Evolutionary conservation across 2,113 vertebrate genomes (phyloP), one percentile per base, ranked within the genome.

Genomic region (Osmerus mordax): DNA sequence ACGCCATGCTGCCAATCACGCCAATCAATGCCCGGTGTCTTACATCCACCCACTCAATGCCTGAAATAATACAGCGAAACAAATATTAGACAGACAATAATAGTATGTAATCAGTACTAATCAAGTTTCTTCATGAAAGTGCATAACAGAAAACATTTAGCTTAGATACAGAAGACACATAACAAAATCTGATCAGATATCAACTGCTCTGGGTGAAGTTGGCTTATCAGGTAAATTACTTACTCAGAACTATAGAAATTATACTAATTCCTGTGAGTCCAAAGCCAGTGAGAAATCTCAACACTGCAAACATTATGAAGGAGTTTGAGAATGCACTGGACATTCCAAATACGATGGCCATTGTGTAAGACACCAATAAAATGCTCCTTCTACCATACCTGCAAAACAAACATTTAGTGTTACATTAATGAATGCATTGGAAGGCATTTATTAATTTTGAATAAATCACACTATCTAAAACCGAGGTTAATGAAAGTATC

Each of bases 21-120:
- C 87, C 77, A 0, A 90, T 84, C 3, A 81, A 60, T 0, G 89
- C 81, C 25, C 92, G 77, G 25, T 91, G 90, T 25, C 65, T 13
- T 3, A 82, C 77, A 78, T 91, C 89, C 3, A 87, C 89, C 92
- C 92, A 92, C 78, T 93, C 92, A 0, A 92, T 65, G 65, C 64
- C 92, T 93, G 78, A 15, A 52, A 18, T 32, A 21, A n/a, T 14
- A 2, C 0, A 61, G 41, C 21, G 23, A 28, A 52, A 32, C 21
- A 51, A 41, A 41, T 41, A 41, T 8, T 9, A 41, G 36, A 6
- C 36, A 41, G 8, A 41, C 41, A 47, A 47, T 12, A 47, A 47
- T 2, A 47, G 41, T 47, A 12, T 47, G 41, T 47, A 36, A 4
- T 36, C 32, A 36, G 32, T 4, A 7, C 23, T 23, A 23, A 23